phyloP scores from a whole-genome alignment of 2,113 vertebrate species.

The Cathartes aura region DNA sequence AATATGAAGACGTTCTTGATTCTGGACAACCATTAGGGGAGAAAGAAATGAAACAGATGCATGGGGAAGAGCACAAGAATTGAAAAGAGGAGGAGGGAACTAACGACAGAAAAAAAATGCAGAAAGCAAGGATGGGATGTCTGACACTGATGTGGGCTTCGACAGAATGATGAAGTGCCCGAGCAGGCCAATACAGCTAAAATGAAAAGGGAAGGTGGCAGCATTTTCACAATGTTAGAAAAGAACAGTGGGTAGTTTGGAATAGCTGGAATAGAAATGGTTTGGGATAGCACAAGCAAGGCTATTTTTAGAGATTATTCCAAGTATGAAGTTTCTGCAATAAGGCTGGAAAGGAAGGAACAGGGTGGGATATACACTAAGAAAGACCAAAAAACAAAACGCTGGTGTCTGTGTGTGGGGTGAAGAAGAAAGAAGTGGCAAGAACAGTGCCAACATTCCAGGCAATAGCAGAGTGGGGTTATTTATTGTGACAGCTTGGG shows the following conservation, averaged over 20 bases:
- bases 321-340: slow-evolving; percentile 1
- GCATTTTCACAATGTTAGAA: background rate
- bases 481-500: background rate
- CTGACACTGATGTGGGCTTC: background rate
- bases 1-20: background rate
- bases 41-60: background rate
- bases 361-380: background rate
- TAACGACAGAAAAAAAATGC: background rate
- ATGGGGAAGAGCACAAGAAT: background rate
- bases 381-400: background rate
- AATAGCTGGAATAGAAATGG: background rate
- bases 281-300: background rate
- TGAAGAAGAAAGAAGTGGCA: background rate
- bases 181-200: background rate
- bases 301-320: slow-evolving; percentile 25
- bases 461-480: background rate
- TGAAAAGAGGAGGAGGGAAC: background rate
- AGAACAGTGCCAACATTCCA: background rate
- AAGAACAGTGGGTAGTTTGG: background rate
- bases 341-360: background rate
- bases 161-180: accelerated
- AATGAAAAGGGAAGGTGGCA: background rate
- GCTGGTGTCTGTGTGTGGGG: background rate
- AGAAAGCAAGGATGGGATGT: background rate
- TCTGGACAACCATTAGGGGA: background rate